Conservation (phyloP, 2,797 vertebrate genomes). For the Lagodon rhomboides region DNA sequence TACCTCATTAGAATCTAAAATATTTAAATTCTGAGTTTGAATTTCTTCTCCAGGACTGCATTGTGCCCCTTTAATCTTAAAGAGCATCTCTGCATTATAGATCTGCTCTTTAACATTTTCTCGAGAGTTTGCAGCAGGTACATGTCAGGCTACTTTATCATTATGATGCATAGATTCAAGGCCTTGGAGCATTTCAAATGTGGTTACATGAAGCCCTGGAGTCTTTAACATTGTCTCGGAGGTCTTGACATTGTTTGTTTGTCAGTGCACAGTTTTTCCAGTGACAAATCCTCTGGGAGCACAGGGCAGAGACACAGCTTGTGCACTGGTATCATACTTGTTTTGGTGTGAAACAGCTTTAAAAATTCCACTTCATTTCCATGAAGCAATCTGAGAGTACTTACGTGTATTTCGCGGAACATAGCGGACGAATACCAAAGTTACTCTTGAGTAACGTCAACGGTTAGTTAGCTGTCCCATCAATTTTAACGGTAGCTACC, state of each 20-base stretch:
- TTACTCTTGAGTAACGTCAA: constrained; percentile 27
- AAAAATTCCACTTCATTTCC: background rate
- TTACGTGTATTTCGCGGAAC: background rate
- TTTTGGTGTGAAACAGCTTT: background rate
- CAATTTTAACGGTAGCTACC: constrained; percentile 28
- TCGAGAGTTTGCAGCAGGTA: background rate
- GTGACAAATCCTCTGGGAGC: background rate
- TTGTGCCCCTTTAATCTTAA: background rate
- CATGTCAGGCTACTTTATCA: background rate
- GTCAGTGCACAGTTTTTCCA: constrained; percentile 4
- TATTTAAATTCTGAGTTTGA: no score
- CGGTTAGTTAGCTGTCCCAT: background rate
- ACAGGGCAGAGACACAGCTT: constrained; percentile 19
- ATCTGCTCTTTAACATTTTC: background rate
- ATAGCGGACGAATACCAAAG: background rate
- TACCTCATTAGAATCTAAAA: no score
- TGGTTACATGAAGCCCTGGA: background rate
- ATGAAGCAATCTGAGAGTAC: background rate
- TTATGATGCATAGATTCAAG: background rate
- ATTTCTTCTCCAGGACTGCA: no score
- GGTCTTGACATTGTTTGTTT: constrained; percentile 1
- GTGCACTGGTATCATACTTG: background rate
- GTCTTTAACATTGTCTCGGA: background rate
- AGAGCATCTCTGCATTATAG: background rate
- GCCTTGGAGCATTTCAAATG: background rate